phyloP scores from a whole-genome alignment of 2,888 invertebrate species.

The Drosophila diplacantha region DNA sequence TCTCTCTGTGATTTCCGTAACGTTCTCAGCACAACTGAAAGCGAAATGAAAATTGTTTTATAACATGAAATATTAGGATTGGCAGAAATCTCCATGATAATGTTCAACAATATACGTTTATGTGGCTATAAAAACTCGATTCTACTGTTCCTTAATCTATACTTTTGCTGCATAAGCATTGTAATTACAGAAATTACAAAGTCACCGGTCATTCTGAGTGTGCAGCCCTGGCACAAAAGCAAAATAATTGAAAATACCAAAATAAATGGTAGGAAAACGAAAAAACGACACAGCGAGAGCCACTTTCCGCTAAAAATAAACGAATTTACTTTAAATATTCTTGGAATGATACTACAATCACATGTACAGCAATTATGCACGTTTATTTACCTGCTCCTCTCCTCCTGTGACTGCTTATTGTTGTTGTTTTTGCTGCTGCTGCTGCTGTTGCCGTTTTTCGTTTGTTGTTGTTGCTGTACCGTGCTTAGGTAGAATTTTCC shows the following conservation, averaged over 20 bases:
- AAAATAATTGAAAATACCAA: slow-evolving; percentile 64
- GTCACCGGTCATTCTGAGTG: slow-evolving; percentile 40
- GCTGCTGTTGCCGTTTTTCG: slow-evolving; percentile 6
- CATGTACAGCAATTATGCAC: slow-evolving; percentile 47
- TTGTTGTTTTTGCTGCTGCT: neutral
- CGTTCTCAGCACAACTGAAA: slow-evolving; percentile 26
- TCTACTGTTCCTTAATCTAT: neutral
- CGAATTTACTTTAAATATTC: slow-evolving; percentile 42
- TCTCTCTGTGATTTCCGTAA: slow-evolving; percentile 18
- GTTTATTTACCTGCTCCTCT: slow-evolving; percentile 63
- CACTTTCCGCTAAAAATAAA: slow-evolving; percentile 61
- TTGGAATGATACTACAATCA: slow-evolving; percentile 38
- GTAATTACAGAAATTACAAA: slow-evolving; percentile 12
- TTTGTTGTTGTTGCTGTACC: slow-evolving; percentile 29
- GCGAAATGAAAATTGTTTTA: slow-evolving; percentile 16
- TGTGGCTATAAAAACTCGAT: slow-evolving; percentile 1
- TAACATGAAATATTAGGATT: slow-evolving; percentile 22
- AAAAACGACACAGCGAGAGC: slow-evolving; percentile 42
- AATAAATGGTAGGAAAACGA: slow-evolving; percentile 57
- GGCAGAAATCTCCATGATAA: slow-evolving; percentile 11
- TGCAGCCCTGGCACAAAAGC: slow-evolving; percentile 47
- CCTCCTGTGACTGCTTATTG: slow-evolving; percentile 8
- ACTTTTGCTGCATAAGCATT: slow-evolving; percentile 14
- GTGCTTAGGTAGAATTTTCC: slow-evolving; percentile 40
- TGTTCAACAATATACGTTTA: slow-evolving; percentile 15